A percentile compares a stretch with the other conserved stretches of the same genome.
These are phyloP conservation scores for Calameuta idolon DNA, from an alignment of 2,888 invertebrate species.

Conservation along the genomic window DNA sequence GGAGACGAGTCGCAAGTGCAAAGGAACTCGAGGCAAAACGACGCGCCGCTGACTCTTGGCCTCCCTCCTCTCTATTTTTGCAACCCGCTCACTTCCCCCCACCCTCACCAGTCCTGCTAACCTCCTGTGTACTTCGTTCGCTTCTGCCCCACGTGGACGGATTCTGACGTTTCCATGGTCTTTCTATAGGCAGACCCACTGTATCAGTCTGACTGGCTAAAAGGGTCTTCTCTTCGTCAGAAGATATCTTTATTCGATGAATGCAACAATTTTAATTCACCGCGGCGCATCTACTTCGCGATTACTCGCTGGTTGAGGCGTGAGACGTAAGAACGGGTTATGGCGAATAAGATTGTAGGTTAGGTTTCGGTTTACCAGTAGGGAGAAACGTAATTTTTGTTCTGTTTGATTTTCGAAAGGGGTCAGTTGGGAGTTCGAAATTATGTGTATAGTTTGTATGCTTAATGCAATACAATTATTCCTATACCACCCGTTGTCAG, in stretches of 20 bases:
- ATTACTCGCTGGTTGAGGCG: background rate
- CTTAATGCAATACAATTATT: background rate
- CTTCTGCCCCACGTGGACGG: background rate
- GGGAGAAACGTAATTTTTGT: too few relatives aligned
- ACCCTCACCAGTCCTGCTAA: background rate
- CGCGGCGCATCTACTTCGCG: background rate
- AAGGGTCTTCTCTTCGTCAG: background rate
- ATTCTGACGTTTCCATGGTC: background rate
- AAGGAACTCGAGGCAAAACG: conserved; percentile 14
- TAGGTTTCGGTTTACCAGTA: background rate
- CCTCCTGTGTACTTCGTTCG: background rate
- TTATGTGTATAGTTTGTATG: background rate
- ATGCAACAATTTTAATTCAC: background rate
- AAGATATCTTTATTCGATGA: background rate
- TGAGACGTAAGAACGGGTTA: background rate
- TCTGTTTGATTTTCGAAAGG: too few relatives aligned
- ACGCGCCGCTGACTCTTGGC: conserved; percentile 1
- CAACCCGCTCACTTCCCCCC: background rate
- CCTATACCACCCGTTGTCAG: background rate
- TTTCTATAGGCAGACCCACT: background rate
- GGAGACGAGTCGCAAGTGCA: background rate
- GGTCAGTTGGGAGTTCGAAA: too few relatives aligned
- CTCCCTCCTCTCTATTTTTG: background rate
- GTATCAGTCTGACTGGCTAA: background rate
- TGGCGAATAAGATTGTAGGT: background rate